Conservation (phyloP, 1,140 invertebrate species). For the Harlomillsia oculata region DNA sequence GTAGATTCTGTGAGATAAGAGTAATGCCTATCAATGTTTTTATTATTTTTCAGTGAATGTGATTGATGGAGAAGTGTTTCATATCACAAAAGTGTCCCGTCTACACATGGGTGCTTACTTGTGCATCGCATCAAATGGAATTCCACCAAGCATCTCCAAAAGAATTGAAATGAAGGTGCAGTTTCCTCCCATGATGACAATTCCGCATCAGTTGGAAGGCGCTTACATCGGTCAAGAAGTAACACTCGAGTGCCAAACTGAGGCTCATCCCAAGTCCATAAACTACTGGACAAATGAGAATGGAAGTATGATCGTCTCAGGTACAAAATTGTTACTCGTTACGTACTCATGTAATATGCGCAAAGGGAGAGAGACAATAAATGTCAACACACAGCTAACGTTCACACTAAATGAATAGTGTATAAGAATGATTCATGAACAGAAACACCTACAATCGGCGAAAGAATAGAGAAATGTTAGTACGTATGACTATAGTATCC, state of each 20-base stretch:
- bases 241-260: constrained; percentile 67
- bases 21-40: too few species aligned
- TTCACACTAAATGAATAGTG: too few species aligned
- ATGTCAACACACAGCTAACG: too few species aligned
- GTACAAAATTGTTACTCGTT: constrained; percentile 47
- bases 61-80: constrained; percentile 63
- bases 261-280: constrained; percentile 77
- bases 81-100: constrained; percentile 68
- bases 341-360: too few species aligned
- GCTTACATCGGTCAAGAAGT: constrained; percentile 73
- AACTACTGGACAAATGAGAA: constrained; percentile 55
- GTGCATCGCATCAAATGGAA: constrained; percentile 54
- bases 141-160: constrained; percentile 56
- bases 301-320: constrained; percentile 78
- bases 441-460: too few species aligned
- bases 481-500: too few species aligned
- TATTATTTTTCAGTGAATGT: constrained; percentile 57
- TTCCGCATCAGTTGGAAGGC: constrained; percentile 73
- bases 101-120: constrained; percentile 81
- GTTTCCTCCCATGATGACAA: constrained; percentile 79
- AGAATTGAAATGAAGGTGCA: constrained; percentile 76
- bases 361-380: too few species aligned
- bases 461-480: too few species aligned
- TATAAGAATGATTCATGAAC: too few species aligned
- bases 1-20: too few species aligned